phyloP scores from a whole-genome alignment of 2,113 vertebrate species.

The Crypturellus undulatus region DNA sequence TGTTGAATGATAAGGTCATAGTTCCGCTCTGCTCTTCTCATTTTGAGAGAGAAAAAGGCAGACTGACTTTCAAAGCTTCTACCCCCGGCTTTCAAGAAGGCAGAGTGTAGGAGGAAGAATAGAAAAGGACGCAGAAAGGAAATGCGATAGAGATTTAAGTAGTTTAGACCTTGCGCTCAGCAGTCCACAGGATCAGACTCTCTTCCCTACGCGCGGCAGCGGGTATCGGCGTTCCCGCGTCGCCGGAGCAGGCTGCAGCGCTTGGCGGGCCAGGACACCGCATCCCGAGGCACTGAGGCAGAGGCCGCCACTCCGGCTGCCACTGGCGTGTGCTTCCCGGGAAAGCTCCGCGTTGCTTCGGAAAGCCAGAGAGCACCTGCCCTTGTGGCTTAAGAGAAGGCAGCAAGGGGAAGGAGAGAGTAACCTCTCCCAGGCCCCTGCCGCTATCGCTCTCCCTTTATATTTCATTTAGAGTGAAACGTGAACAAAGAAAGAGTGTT shows the following conservation, averaged over 20 bases:
- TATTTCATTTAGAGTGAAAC: constrained; percentile 71
- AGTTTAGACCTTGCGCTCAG: background rate
- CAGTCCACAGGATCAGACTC: constrained; percentile 8
- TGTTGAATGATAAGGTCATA: background rate
- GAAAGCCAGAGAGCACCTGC: background rate
- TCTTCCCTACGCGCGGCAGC: background rate
- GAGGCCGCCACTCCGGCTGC: background rate
- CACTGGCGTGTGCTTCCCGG: background rate
- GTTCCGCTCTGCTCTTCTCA: constrained; percentile 10
- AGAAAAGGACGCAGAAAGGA: constrained; percentile 44
- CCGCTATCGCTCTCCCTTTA: background rate
- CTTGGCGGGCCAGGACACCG: background rate
- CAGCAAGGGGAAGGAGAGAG: background rate
- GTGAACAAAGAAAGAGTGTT: constrained; percentile 71
- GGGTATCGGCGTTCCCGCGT: constrained; percentile 6
- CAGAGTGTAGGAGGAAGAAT: constrained; percentile 2
- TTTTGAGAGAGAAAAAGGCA: constrained; percentile 26
- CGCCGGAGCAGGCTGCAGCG: constrained; percentile 18
- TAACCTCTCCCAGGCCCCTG: background rate
- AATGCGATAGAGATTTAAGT: constrained; percentile 43
- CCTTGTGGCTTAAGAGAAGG: background rate
- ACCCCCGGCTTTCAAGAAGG: constrained; percentile 8
- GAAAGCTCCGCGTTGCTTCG: background rate
- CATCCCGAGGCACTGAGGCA: background rate
- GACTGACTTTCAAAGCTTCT: constrained; percentile 16